Percentiles rank a stretch among this genome's conserved stretches.
Evolutionary conservation across 2,797 vertebrate genomes (phyloP).

Genomic region (Toxotes lorentzi): DNA sequence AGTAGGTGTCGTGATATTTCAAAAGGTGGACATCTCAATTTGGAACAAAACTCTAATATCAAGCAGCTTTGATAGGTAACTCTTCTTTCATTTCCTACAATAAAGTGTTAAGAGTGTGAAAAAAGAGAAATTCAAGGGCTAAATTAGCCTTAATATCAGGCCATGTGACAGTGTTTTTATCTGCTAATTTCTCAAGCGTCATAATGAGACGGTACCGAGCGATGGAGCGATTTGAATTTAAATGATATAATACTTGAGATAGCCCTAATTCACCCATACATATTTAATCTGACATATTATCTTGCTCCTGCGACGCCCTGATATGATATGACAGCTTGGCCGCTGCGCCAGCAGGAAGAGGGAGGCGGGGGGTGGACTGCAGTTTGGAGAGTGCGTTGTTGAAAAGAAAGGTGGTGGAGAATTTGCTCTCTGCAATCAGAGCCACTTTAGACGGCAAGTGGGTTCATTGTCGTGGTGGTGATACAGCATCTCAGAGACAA

Average conservation of each 20-base stretch:
- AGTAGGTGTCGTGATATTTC: slow-evolving; percentile 55
- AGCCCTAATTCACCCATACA: slow-evolving; percentile 88
- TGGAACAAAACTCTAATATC: slow-evolving; percentile 49
- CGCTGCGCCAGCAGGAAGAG: slow-evolving; percentile 62
- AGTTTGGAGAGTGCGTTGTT: slow-evolving; percentile 32
- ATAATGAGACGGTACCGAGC: slow-evolving; percentile 84
- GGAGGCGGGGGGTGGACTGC: slow-evolving; percentile 56
- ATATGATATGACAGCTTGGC: slow-evolving; percentile 79
- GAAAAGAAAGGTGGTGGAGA: slow-evolving; percentile 66
- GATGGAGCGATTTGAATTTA: slow-evolving; percentile 88
- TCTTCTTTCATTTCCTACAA: slow-evolving; percentile 61
- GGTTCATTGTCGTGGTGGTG: slow-evolving; percentile 23
- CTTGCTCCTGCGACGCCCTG: slow-evolving; percentile 80
- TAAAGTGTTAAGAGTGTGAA: slow-evolving; percentile 57
- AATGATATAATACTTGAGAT: slow-evolving; percentile 89
- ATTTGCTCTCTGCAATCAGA: slow-evolving; percentile 66
- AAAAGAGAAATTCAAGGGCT: slow-evolving; percentile 61
- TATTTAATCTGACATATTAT: slow-evolving; percentile 90
- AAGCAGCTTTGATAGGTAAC: slow-evolving; percentile 65
- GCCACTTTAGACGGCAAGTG: slow-evolving; percentile 61
- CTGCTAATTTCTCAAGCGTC: slow-evolving; percentile 84
- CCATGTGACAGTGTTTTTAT: slow-evolving; percentile 84
- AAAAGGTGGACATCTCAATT: slow-evolving; percentile 61
- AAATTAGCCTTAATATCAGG: slow-evolving; percentile 81
- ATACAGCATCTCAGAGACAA: too few relatives aligned